Base-by-base conservation (phyloP, 2,888 invertebrate species). In the Automeris io region DNA sequence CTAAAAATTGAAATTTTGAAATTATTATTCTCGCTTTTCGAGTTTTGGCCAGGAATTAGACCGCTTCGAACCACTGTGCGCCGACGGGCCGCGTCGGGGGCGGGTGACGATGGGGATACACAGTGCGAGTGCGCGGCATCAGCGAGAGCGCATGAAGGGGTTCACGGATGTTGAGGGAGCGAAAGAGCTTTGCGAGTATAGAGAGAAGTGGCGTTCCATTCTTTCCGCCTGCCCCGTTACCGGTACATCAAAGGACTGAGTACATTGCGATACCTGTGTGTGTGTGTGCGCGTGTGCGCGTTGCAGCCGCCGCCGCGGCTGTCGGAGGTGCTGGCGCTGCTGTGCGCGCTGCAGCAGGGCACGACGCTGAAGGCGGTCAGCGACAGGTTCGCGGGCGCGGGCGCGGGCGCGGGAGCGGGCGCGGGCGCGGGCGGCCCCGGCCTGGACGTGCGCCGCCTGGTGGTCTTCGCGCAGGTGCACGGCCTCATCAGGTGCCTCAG, bases 401-500 rank as follows among this genome's bases (percentile, higher is more conserved):
- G 82, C 0, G 55, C 87, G 41, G 68, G 77, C 5, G 57, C 76
- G n/a, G n/a, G n/a, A n/a, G n/a, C n/a, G n/a, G n/a, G n/a, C 53
- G 35, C 69, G 18, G 52, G 29, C 43, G n/a, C 53, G 1, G 23
- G 58, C 1, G 55, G 59, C 0, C 51, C 60, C n/a, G 39, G 51
- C 8, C 74, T 83, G 52, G 85, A 86, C 46, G 63, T 86, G 12
- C 70, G 90, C 0, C 85, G 88, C 7, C 71, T 90, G 18, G 86
- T 90, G 0, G 87, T 89, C 8, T 90, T 88, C 50, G 89, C 90
- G 0, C 70, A 88, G 49, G 74, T 90, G 31, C 89, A 90, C 46
- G 88, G 88, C 5, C 82, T 90, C 39, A 85, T 90, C 51, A 86
- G 83, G 40, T 90, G 90, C 51, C 80, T 90, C 13, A 88, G 88